These are phyloP conservation scores for Anas flavirostris DNA, from an alignment of 2,797 vertebrate genomes.

Conservation along the genomic window DNA sequence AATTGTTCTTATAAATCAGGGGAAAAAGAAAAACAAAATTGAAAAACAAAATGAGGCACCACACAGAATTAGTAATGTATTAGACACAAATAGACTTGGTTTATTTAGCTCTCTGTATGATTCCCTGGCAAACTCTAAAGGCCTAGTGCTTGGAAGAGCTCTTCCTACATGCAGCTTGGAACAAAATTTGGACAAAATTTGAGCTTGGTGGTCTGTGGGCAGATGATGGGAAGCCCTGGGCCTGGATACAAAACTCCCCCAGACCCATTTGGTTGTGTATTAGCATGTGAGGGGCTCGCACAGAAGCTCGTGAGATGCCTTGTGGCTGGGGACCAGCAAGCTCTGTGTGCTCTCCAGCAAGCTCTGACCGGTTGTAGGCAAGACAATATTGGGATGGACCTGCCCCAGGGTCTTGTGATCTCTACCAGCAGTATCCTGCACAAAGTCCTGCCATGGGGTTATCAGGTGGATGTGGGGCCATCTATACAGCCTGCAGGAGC, in stretches of 20 bases:
- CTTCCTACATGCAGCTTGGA: not conserved
- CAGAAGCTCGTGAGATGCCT: not conserved
- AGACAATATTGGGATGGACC: not conserved
- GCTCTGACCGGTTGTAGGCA: not conserved
- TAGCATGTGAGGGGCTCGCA: not conserved
- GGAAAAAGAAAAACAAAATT: not conserved
- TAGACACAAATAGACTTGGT: not conserved
- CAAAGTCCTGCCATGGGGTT: not conserved
- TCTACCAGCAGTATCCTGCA: not conserved
- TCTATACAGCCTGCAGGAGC: not conserved
- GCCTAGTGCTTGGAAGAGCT: not conserved
- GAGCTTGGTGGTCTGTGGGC: not conserved
- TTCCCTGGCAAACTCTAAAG: accelerated
- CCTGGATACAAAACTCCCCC: not conserved
- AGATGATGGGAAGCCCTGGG: not conserved
- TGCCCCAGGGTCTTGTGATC: not conserved
- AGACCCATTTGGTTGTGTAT: not conserved
- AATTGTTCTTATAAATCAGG: not conserved
- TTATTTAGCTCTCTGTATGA: not conserved
- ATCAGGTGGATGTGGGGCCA: not conserved
- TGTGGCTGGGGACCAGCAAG: accelerated
- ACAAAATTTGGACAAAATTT: not conserved
- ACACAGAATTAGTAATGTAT: accelerated
- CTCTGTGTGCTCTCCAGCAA: not conserved
- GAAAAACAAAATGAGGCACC: not conserved